These are phyloP conservation scores for Sula dactylatra DNA, from an alignment of 2,113 vertebrate genomes.

Conservation along the genomic window DNA sequence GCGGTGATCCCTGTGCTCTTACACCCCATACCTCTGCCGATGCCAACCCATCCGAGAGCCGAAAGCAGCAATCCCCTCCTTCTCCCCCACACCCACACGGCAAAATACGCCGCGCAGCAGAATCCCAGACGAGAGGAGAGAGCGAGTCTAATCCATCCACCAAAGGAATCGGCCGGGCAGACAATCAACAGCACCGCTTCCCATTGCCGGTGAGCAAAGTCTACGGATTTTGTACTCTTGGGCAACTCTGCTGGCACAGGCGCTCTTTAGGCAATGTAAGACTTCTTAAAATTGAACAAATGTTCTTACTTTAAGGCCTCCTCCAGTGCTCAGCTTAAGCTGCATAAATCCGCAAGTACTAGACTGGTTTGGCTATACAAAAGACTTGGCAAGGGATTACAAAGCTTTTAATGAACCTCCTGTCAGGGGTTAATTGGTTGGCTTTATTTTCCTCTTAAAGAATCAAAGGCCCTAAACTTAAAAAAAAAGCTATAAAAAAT, in stretches of 20 bases:
- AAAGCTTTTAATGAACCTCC: slow-evolving; percentile 77
- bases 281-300: slow-evolving; percentile 79
- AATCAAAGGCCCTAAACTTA: slow-evolving; percentile 73
- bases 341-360: slow-evolving; percentile 73
- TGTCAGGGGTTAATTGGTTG: slow-evolving; percentile 81
- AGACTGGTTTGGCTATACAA: slow-evolving; percentile 75
- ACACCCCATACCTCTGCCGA: neutral
- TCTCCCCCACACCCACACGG: neutral
- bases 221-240: slow-evolving; percentile 49
- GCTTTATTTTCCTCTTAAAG: slow-evolving; percentile 75
- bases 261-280: slow-evolving; percentile 71
- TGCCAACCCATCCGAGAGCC: neutral
- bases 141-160: slow-evolving; percentile 50
- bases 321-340: slow-evolving; percentile 75
- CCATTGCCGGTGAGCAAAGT: slow-evolving; percentile 32
- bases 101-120: neutral
- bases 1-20: neutral
- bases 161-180: slow-evolving; percentile 30
- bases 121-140: slow-evolving; percentile 9
- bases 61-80: neutral
- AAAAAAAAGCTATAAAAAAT: slow-evolving; percentile 2
- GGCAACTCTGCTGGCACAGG: slow-evolving; percentile 66
- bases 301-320: slow-evolving; percentile 77
- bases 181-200: slow-evolving; percentile 32
- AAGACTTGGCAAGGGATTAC: slow-evolving; percentile 79